Evolutionary conservation across 92 coral and sea anemone species (phyloP), one percentile per base, ranked within the genome.

Genomic region (Isaurus tuberculatus): DNA sequence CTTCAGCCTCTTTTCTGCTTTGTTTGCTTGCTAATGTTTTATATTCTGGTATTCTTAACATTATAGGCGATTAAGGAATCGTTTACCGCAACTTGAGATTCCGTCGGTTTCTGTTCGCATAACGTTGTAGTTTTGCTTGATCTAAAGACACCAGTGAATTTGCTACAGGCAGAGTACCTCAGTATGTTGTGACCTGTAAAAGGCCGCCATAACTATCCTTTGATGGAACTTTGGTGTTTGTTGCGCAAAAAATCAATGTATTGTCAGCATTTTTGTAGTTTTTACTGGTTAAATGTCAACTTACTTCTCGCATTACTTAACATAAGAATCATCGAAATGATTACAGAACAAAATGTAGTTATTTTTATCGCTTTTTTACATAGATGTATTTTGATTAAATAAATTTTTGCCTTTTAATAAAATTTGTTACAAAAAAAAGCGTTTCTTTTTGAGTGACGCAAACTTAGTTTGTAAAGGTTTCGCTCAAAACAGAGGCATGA

Each of bases 371-470:
- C 69, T 63, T 63, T 63, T 63, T 0, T 26, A 63, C 17, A 63
- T 29, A 63, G 63, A 19, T 26, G 69, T 63, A 63, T 63, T 63
- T 63, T 63, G 36, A 26, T 63, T 26, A 63, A 28, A 63, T 28
- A 27, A 14, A 7, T 11, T 26, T 63, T 9, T 0, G 0, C 15
- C 1, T 63, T 7, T 4, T 26, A 26, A 19, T 19, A 63, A 63
- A 63, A 4, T 28, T 63, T 63, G 46, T 9, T 63, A 13, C 11
- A 63, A 29, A 63, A 27, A 63, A 63, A 22, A 7, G n/a, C 26
- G 69, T 27, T 26, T 27, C 3, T 28, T 27, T 63, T 63, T 63
- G 69, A 63, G 33, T 63, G 61, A 53, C 7, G 46, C 46, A 13
- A 8, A 2, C 44, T 8, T 13, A 40, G 11, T 2, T 7, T n/a